Conservation (phyloP, 2,113 vertebrate genomes). For the Sitta europaea region DNA sequence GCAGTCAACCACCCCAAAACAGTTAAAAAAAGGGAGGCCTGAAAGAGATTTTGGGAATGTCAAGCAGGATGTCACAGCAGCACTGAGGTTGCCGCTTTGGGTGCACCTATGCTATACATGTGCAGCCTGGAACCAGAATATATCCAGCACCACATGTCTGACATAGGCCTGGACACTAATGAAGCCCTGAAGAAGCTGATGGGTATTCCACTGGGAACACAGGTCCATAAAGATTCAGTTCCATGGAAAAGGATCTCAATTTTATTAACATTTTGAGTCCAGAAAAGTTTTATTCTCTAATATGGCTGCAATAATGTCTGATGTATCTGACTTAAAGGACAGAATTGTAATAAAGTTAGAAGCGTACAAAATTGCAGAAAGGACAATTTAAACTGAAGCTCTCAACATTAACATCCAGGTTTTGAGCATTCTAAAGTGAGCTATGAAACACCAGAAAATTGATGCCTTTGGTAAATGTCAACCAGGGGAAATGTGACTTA, state of each 20-base stretch:
- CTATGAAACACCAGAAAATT: constrained; percentile 45
- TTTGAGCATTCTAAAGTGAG: constrained; percentile 40
- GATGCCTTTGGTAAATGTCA: constrained; percentile 57
- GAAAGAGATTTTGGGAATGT: neutral
- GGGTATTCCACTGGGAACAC: neutral
- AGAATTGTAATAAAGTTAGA: constrained; percentile 35
- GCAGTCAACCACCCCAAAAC: neutral
- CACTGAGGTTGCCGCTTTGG: accelerated
- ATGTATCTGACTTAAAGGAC: constrained; percentile 44
- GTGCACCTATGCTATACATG: no score
- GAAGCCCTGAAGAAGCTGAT: neutral
- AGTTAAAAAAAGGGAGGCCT: neutral
- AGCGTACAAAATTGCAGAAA: constrained; percentile 10
- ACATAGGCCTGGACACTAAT: accelerated
- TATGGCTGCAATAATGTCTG: neutral
- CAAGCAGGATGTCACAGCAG: neutral
- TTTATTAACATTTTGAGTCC: neutral
- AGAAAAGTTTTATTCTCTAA: constrained; percentile 32
- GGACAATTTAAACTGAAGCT: constrained; percentile 38
- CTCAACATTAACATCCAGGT: constrained; percentile 13
- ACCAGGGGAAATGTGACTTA: constrained; percentile 49
- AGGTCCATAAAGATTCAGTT: neutral
- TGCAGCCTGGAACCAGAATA: neutral
- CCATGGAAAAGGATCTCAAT: neutral
- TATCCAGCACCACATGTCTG: accelerated